phyloP scores from a whole-genome alignment of 2,888 invertebrate species.

The Philhelius pedissequus region DNA sequence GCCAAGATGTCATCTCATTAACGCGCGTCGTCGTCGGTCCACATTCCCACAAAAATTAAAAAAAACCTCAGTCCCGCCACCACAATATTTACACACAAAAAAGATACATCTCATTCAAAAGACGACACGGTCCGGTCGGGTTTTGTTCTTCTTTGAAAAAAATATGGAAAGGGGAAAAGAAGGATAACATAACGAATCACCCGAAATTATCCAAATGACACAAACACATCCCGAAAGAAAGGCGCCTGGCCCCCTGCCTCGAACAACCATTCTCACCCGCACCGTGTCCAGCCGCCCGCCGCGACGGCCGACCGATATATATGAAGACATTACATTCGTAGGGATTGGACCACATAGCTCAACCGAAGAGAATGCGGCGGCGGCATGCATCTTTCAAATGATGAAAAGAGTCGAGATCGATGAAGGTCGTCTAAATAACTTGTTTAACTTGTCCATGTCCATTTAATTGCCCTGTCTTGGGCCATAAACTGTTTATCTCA shows the following conservation, averaged over 20 bases:
- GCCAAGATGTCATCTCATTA: constrained; percentile 68
- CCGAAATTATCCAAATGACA: constrained; percentile 54
- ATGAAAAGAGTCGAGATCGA: constrained; percentile 42
- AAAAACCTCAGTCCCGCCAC: constrained; percentile 39
- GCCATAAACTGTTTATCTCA: constrained; percentile 66
- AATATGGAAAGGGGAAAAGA: neutral
- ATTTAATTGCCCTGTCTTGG: constrained; percentile 58
- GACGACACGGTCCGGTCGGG: neutral
- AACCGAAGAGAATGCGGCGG: neutral
- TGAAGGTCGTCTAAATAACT: constrained; percentile 66
- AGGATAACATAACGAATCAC: constrained; percentile 59
- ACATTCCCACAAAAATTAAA: constrained; percentile 61
- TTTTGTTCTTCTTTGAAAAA: neutral
- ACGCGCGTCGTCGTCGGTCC: constrained; percentile 59
- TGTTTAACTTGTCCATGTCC: constrained; percentile 65
- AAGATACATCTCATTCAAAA: constrained; percentile 2
- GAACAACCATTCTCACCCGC: neutral
- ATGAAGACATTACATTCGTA: constrained; percentile 57
- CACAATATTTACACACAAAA: constrained; percentile 58
- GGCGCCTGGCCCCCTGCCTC: constrained; percentile 30
- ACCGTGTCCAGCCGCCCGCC: too few species aligned
- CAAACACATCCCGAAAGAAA: constrained; percentile 7
- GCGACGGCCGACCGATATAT: too few species aligned
- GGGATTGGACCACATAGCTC: constrained; percentile 21
- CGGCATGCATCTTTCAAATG: constrained; percentile 13